Evolutionary conservation across 2,797 vertebrate genomes (phyloP), one percentile per base, ranked within the genome.

Genomic region (Alosa sapidissima): DNA sequence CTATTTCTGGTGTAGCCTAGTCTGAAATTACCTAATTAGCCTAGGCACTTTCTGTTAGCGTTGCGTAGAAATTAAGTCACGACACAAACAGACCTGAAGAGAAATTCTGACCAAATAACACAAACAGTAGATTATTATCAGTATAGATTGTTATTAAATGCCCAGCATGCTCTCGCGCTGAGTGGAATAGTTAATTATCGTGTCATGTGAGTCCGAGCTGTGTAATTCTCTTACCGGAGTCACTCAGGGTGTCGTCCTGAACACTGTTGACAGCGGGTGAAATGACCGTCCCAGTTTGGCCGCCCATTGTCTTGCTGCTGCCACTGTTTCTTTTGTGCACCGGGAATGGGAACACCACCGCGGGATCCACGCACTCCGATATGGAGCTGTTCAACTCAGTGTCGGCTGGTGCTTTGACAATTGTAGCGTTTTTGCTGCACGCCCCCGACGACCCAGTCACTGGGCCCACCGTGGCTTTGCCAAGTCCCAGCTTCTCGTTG

Each of bases 261-360:
- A 91, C 94, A 88, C 91, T 94, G 91, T 93, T 89, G 81, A 83
- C 78, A 36, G 78, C 68, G n/a, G 83, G 83, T 33, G 91, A 85
- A 81, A 86, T 89, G 8, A 88, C 88, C 36, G 89, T 90, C 88
- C 83, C 90, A 82, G 85, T 14, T 62, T 90, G 84, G 83, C 93
- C 92, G 41, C 81, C 82, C 81, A 55, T 52, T 86, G 83, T 54
- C 81, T 90, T 89, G 89, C 65, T 58, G 84, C 81, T 45, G 82
- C 81, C 84, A 82, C 89, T 91, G 87, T 93, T 96, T 86, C 94
- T 96, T 94, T 97, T 96, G 92, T 96, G 95, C 87, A 97, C 93
- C 2, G 97, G 97, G 92, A 98, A 98, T 0, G 97, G 98, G 91
- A 99, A 98, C 58, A 99, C 97, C 75, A 97, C 94, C 0, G 97